phyloP scores from a whole-genome alignment of 2,797 vertebrate species.

The Chloroceryle inda region DNA sequence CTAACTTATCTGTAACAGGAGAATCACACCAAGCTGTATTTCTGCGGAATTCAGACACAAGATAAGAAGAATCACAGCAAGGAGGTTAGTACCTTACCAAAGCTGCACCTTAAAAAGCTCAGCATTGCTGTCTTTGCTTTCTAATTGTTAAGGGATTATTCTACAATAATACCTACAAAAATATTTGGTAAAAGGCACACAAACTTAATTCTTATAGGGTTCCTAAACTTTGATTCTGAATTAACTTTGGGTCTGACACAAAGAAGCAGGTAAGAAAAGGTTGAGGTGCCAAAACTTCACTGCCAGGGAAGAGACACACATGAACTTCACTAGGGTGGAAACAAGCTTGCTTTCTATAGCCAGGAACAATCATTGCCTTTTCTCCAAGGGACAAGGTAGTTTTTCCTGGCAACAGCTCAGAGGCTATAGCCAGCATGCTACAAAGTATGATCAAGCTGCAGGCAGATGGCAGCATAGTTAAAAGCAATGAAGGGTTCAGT shows the following conservation, averaged over 20 bases:
- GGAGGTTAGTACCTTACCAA: neutral
- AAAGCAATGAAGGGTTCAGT: neutral
- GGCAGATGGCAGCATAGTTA: constrained; percentile 50
- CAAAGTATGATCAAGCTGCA: neutral
- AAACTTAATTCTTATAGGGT: neutral
- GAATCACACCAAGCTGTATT: neutral
- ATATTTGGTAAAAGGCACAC: neutral
- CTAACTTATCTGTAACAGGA: neutral
- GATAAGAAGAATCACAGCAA: neutral
- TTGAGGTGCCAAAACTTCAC: neutral
- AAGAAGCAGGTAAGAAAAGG: neutral
- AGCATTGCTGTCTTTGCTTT: neutral
- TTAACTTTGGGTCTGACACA: neutral
- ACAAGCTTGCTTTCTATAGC: neutral
- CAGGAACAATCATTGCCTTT: neutral
- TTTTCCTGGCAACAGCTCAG: neutral
- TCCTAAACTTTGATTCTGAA: neutral
- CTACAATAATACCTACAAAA: neutral
- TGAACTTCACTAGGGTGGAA: neutral
- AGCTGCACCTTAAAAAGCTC: neutral
- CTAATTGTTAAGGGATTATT: neutral
- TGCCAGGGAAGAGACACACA: neutral
- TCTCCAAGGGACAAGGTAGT: neutral
- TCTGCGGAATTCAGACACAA: neutral
- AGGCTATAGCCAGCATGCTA: neutral